Evolutionary conservation across 2,113 vertebrate genomes (phyloP), one percentile per base, ranked within the genome.

Genomic region (Nannobrachium achirus): DNA sequence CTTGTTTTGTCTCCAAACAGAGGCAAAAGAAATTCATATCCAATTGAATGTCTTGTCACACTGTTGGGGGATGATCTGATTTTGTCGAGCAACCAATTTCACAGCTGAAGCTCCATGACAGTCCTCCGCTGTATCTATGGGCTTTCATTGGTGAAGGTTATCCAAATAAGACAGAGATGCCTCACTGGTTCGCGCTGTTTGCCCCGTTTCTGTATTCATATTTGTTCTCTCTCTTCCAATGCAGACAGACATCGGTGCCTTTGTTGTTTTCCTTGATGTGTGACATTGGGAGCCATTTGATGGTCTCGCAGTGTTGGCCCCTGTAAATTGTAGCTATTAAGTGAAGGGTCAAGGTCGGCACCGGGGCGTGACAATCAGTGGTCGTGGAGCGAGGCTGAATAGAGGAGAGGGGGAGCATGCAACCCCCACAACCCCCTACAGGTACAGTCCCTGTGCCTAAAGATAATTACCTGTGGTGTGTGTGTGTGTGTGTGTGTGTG

Each of bases 51-150:
- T 59, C 56, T 42, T 75, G 59, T 74, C 64, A 64, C 55, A 42
- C 51, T 66, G 39, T 16, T 25, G 40, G 7, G 11, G 61, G 6
- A 1, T 69, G 67, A 75, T 56, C 45, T 49, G 65, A 73, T 76
- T 71, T 79, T 70, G 53, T 18, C 38, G 45, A 56, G 68, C 73
- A 73, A 64, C 70, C 73, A 82, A 73, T 88, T 88, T 82, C 75
- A 77, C 75, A 81, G 71, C 56, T 65, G 63, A 59, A 56, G 42
- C 40, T 59, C 56, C 53, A 58, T 63, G 62, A 72, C 63, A 20
- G 63, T 45, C 55, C 66, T 18, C 63, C n/a, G n/a, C n/a, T 48
- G 25, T 65, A 45, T 58, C 48, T 69, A 41, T 15, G 55, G 11
- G 66, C 69, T 48, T 44, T 81, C 75, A 73, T 66, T 63, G 73